Conservation (phyloP, 2,888 invertebrate genomes). For the Diaprepes abbreviatus region DNA sequence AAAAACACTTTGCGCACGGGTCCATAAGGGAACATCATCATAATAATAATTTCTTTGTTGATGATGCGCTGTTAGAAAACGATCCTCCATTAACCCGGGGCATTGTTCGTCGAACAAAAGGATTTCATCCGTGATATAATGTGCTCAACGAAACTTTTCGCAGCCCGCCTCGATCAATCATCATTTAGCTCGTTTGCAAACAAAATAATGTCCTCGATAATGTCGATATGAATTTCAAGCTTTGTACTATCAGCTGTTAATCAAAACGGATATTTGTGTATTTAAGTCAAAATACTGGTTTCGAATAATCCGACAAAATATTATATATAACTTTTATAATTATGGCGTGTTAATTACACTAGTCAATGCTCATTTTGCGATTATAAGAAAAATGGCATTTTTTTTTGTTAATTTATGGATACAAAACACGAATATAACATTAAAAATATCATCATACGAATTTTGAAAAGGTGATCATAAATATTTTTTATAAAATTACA, state of each 20-base stretch:
- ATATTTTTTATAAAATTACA: too few relatives aligned
- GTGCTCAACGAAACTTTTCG: constrained; percentile 36
- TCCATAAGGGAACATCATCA: constrained; percentile 41
- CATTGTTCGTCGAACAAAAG: constrained; percentile 45
- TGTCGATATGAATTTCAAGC: constrained; percentile 33
- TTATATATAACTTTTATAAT: too few relatives aligned
- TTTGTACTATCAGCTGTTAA: constrained; percentile 9
- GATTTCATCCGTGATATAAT: constrained; percentile 40
- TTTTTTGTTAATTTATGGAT: too few relatives aligned
- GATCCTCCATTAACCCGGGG: constrained; percentile 44
- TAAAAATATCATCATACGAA: too few relatives aligned
- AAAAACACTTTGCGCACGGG: constrained; percentile 38
- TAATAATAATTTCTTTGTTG: constrained; percentile 44
- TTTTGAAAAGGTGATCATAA: too few relatives aligned
- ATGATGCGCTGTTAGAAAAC: constrained; percentile 36
- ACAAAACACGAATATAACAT: too few relatives aligned
- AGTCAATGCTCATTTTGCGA: too few relatives aligned
- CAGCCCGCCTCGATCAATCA: constrained; percentile 35
- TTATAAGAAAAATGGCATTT: too few relatives aligned
- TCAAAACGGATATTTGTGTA: constrained; percentile 21
- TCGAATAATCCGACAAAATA: too few relatives aligned
- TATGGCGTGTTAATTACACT: too few relatives aligned
- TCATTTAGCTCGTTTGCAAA: constrained; percentile 38
- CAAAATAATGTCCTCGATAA: constrained; percentile 37
- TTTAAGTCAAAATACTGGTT: not conserved